Conservation (phyloP, 2,797 vertebrate species). For the Anniella stebbinsi region DNA sequence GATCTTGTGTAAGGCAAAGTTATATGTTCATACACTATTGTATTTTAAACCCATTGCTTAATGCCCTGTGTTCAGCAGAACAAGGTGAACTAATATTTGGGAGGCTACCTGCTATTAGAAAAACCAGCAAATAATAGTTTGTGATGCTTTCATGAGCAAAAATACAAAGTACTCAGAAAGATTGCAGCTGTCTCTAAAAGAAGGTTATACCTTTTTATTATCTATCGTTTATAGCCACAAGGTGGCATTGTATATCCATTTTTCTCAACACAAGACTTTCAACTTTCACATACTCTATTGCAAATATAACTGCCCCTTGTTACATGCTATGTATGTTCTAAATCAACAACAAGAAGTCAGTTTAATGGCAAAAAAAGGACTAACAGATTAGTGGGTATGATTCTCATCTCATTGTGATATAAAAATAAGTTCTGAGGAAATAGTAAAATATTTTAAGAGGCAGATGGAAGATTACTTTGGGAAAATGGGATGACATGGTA, state of each 20-base stretch:
- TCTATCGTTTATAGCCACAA: constrained; percentile 52
- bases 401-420: background rate
- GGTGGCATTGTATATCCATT: constrained; percentile 61
- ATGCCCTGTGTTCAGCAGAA: background rate
- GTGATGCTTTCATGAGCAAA: too few relatives aligned
- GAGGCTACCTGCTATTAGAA: background rate
- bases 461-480: background rate
- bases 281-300: background rate
- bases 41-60: background rate
- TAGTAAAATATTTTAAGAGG: background rate
- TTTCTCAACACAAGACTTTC: background rate
- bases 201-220: background rate
- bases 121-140: background rate
- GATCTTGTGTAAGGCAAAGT: background rate
- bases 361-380: background rate
- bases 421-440: background rate
- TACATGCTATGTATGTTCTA: background rate
- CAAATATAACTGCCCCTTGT: background rate
- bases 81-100: background rate
- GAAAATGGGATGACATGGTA: background rate
- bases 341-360: constrained; percentile 2
- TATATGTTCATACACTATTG: background rate
- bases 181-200: background rate
- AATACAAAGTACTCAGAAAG: fast-evolving
- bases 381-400: background rate